A percentile compares a stretch with the other conserved stretches of the same genome.
phyloP scores from a whole-genome alignment of 2,888 invertebrate genomes.

The Notodonta ziczac region DNA sequence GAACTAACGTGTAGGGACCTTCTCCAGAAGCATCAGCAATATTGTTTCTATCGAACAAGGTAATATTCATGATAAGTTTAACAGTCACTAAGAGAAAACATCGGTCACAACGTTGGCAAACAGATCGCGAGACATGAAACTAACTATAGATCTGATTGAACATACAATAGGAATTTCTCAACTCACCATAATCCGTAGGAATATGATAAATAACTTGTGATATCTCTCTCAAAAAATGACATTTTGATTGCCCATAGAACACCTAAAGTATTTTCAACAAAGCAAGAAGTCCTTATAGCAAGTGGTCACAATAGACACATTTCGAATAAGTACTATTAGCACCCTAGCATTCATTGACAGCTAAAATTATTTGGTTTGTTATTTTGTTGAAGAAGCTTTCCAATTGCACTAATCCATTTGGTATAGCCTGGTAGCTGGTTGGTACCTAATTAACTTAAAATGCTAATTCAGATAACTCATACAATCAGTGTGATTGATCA shows the following conservation, averaged over 20 bases:
- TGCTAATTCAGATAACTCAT: no score
- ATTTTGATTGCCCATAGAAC: slow-evolving; percentile 22
- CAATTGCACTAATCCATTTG: no score
- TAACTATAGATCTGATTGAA: slow-evolving; percentile 23
- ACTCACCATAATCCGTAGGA: slow-evolving; percentile 34
- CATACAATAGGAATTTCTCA: slow-evolving; percentile 19
- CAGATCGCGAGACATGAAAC: slow-evolving; percentile 14
- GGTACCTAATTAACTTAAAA: no score
- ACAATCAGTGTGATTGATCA: no score
- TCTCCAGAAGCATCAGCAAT: slow-evolving; percentile 12
- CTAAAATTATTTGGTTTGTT: no score
- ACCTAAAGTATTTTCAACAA: slow-evolving; percentile 30
- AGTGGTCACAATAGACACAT: background rate
- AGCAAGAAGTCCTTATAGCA: slow-evolving; percentile 23
- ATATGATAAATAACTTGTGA: slow-evolving; percentile 13
- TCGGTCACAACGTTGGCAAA: slow-evolving; percentile 14
- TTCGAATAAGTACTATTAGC: no score
- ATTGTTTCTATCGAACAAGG: slow-evolving; percentile 14
- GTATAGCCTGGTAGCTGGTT: no score
- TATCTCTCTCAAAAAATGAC: slow-evolving; percentile 21
- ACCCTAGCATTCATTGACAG: no score
- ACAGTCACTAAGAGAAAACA: background rate
- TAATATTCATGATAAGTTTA: background rate
- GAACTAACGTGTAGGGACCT: slow-evolving; percentile 18
- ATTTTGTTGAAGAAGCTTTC: no score